Base-by-base conservation (phyloP, 2,888 invertebrate genomes). In the Ichneumoninae sp. region DNA sequence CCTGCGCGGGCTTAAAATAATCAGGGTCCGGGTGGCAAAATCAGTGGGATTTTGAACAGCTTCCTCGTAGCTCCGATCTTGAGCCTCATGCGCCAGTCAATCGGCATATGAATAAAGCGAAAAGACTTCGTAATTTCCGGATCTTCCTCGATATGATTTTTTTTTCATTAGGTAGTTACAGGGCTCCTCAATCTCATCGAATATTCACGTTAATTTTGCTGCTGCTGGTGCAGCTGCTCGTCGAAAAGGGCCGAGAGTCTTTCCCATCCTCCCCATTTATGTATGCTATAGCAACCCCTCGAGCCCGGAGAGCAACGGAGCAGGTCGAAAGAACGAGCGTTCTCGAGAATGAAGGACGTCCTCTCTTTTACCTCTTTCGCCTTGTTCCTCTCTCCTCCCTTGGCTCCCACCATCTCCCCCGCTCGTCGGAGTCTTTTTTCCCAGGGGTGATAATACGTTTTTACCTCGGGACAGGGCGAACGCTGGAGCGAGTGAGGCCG, bases 261-360 rank as follows among this genome's bases (percentile, higher is more conserved):
- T 33, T 16, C 16, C 7, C 16, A 3, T 54, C 33, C 1, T 40
- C 44, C 36, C 26, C 3, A 30, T 10, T 36, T 44, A 13, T 44
- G n/a, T 16, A 16, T 36, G 36, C 66, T 30, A 19, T 47, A 69
- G 40, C 54, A 54, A 16, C 68, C 7, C 44, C 40, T 54, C 40
- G 13, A 75, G 47, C 33, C 26, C 52, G 50, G 40, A 36, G 50
- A 75, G 36, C 36, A 70, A 47, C 76, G 40, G 3, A 73, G 47
- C 44, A 73, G 47, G 50, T 8, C 33, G 16, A 26, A 66, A 77
- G 6, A 73, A 68, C n/a, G 54, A 78, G 73, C 40, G 60, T 78
- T 57, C 66, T 81, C 30, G 30, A 66, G 57, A 71, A 73, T 66
- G 40, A 77, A 70, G 30, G 30, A 69, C 70, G 70, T 70, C 33